phyloP scores from a whole-genome alignment of 2,113 vertebrate genomes.

The Symphodus melops region DNA sequence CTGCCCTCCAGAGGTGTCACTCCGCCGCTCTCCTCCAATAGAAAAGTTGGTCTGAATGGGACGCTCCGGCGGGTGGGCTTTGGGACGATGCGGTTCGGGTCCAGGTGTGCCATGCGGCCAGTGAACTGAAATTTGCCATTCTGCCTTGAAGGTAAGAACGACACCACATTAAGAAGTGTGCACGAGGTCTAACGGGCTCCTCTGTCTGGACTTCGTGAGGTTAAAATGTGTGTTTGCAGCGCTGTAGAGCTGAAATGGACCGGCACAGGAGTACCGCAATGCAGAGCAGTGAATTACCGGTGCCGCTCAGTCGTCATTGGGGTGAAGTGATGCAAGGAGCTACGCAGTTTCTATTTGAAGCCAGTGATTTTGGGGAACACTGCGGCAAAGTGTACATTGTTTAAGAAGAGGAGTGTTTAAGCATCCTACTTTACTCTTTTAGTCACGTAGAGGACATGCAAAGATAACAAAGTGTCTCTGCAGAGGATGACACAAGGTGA shows the following conservation, averaged over 20 bases:
- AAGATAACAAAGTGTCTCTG: background rate
- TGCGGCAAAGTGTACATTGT: constrained; percentile 17
- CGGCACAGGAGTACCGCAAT: constrained; percentile 81
- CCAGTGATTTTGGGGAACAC: background rate
- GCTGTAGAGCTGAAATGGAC: constrained; percentile 39
- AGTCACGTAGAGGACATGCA: background rate
- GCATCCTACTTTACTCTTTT: background rate
- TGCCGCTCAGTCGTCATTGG: constrained; percentile 55
- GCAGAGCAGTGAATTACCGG: constrained; percentile 73
- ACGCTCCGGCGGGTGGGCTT: constrained; percentile 56
- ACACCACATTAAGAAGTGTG: background rate
- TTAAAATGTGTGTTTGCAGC: background rate
- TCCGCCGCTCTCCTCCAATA: constrained; percentile 69
- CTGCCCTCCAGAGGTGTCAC: constrained; percentile 27
- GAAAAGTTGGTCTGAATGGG: constrained; percentile 70
- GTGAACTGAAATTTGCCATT: constrained; percentile 28
- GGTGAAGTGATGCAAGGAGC: constrained; percentile 42
- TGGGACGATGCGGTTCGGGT: constrained; percentile 68
- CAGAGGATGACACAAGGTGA: constrained; percentile 40
- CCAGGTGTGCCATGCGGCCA: constrained; percentile 61
- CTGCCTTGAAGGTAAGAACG: constrained; percentile 73
- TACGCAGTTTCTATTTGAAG: constrained; percentile 47
- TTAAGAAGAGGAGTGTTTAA: background rate
- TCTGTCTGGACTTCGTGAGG: background rate
- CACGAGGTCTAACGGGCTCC: background rate